Conservation (phyloP, 2,113 vertebrate genomes). For the Megatriorchis doriae region DNA sequence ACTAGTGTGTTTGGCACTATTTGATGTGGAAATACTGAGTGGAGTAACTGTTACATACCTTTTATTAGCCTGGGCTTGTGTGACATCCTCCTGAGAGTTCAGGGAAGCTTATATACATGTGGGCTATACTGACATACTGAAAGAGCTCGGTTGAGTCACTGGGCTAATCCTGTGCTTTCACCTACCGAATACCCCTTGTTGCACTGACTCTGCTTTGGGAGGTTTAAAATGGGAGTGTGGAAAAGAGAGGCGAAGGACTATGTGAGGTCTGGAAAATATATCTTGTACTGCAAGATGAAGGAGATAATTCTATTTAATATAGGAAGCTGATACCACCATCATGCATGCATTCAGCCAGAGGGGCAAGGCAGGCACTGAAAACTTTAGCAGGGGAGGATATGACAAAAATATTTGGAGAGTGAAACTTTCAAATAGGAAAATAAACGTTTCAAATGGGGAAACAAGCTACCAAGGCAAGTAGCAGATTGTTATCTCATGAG, state of each 20-base stretch:
- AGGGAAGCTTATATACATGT: background rate
- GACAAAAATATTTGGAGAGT: background rate
- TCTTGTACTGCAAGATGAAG: background rate
- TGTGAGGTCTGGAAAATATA: background rate
- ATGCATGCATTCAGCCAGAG: accelerated
- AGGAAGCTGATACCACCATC: background rate
- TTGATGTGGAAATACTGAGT: background rate
- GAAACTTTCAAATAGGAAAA: background rate
- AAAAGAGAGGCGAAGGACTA: background rate
- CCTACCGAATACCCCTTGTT: background rate
- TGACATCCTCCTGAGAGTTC: background rate
- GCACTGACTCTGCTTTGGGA: background rate
- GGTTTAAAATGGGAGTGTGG: background rate
- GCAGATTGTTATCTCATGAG: background rate
- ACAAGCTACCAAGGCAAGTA: background rate
- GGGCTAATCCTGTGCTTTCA: background rate
- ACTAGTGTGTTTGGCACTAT: background rate
- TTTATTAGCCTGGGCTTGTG: background rate
- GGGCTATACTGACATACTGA: background rate
- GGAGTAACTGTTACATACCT: background rate
- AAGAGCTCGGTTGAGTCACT: background rate
- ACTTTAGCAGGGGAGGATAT: background rate
- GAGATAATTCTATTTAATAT: background rate
- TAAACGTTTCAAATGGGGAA: background rate
- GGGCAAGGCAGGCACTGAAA: background rate